Evolutionary conservation across 2,888 invertebrate species (phyloP).

Genomic region (Trissoscelio sp.): DNA sequence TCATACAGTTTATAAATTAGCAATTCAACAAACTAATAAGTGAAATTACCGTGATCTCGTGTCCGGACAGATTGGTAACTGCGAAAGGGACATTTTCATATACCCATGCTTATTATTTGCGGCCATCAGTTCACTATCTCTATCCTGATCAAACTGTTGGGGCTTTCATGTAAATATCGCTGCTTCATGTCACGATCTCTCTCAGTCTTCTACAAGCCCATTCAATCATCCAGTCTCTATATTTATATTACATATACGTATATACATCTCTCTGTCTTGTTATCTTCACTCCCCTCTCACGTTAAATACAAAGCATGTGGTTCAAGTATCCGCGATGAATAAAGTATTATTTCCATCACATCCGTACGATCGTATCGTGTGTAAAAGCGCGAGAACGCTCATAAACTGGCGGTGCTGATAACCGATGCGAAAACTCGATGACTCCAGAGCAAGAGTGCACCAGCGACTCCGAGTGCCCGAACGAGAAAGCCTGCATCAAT

Average conservation of each 20-base stretch:
- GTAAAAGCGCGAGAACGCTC: neutral
- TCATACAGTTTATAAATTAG: slow-evolving; percentile 49
- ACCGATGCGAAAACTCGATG: slow-evolving; percentile 58
- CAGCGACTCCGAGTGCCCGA: slow-evolving; percentile 95
- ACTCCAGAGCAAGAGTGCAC: slow-evolving; percentile 92
- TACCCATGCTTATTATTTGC: slow-evolving; percentile 83
- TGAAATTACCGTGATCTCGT: neutral
- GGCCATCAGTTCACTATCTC: slow-evolving; percentile 79
- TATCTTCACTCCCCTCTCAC: slow-evolving; percentile 48
- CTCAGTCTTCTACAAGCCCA: slow-evolving; percentile 47
- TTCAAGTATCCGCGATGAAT: slow-evolving; percentile 66
- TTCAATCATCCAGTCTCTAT: slow-evolving; percentile 45
- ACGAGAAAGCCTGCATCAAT: slow-evolving; percentile 96
- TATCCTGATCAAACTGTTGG: slow-evolving; percentile 81
- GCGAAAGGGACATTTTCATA: slow-evolving; percentile 91
- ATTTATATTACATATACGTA: slow-evolving; percentile 28
- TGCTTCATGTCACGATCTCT: slow-evolving; percentile 82
- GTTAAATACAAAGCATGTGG: slow-evolving; percentile 85
- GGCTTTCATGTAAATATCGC: slow-evolving; percentile 86
- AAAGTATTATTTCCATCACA: slow-evolving; percentile 37
- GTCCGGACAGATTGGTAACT: slow-evolving; percentile 89
- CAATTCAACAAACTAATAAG: neutral
- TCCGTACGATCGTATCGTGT: slow-evolving; percentile 24
- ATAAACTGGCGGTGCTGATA: slow-evolving; percentile 17
- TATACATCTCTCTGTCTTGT: slow-evolving; percentile 21